Base-by-base conservation (phyloP, 2,888 invertebrate genomes). In the Perdita meconis region DNA sequence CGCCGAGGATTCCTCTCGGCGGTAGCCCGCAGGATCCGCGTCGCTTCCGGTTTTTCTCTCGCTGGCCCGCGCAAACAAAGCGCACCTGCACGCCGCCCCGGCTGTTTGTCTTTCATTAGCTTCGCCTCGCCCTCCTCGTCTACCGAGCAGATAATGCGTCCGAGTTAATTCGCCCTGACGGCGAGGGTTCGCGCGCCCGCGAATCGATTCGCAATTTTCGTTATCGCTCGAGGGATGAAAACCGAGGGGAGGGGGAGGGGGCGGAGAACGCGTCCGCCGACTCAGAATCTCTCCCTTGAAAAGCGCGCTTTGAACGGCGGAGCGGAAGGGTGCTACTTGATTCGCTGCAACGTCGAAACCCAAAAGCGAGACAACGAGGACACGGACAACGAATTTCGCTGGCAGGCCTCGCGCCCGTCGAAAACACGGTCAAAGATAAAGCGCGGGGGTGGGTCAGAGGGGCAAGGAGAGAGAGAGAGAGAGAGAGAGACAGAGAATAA, bases 51-150 rank as follows among this genome's bases (percentile, higher is more conserved):
- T 63, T 74, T 63, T 57, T 70, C 78, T 38, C 60, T 57, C 66
- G 38, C 55, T 60, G 56, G 34, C 53, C n/a, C 51, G 53, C 36
- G 63, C 76, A 78, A 78, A 77, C 77, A 77, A 65, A 78, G 59
- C 56, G 55, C 42, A 36, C 26, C 57, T 40, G 60, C 73, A 34
- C 67, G 65, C 53, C 53, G 44, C 55, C 30, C 13, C 63, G 40
- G 74, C 3, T 77, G 69, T 78, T 77, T 78, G 60, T 65, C 69
- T 77, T 77, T 67, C 77, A 77, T 77, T 77, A 77, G 57, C 57
- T 42, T 59, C 63, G 22, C 47, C 61, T 64, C 19, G 22, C 63
- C 30, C 53, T 44, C 30, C 4, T 1, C 47, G 19, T 19, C 57
- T 13, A 30, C 47, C n/a, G n/a, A 10, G 19, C 53, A 63, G 67